Percentiles rank a stretch among this genome's conserved stretches.
Conservation (phyloP, 2,797 vertebrate genomes). For the Thamnophis elegans region DNA sequence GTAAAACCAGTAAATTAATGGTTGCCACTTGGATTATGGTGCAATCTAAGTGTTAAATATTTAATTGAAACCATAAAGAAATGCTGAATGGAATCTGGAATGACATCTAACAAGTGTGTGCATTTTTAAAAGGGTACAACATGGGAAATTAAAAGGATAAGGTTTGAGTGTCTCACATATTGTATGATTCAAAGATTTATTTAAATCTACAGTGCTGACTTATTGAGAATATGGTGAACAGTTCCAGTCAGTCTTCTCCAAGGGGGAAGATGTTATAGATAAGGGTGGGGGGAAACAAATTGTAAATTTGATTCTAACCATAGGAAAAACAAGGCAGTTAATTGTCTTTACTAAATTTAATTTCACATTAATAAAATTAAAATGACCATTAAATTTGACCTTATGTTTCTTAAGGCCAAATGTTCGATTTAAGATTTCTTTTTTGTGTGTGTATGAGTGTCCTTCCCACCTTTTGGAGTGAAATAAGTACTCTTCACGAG, state of each 20-base stretch:
- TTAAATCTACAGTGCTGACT: neutral
- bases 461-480: neutral
- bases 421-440: neutral
- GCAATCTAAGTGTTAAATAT: conserved; percentile 48
- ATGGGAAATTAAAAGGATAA: neutral
- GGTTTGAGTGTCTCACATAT: neutral
- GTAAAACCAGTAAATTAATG: conserved; percentile 53
- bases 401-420: neutral
- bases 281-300: neutral
- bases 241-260: neutral
- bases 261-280: neutral
- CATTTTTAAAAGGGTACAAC: conserved; percentile 26
- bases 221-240: neutral
- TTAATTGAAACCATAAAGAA: conserved; percentile 58
- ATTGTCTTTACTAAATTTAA: neutral
- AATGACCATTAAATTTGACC: neutral
- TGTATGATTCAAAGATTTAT: neutral
- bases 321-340: neutral
- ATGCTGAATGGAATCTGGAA: conserved; percentile 31
- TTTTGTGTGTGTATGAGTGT: neutral
- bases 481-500: neutral
- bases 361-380: neutral
- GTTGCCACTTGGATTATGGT: conserved; percentile 45
- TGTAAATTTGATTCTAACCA: neutral
- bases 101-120: neutral